These are phyloP conservation scores for Leptinotarsa peninsularis DNA, from an alignment of 2,888 invertebrate genomes.

Conservation along the genomic window DNA sequence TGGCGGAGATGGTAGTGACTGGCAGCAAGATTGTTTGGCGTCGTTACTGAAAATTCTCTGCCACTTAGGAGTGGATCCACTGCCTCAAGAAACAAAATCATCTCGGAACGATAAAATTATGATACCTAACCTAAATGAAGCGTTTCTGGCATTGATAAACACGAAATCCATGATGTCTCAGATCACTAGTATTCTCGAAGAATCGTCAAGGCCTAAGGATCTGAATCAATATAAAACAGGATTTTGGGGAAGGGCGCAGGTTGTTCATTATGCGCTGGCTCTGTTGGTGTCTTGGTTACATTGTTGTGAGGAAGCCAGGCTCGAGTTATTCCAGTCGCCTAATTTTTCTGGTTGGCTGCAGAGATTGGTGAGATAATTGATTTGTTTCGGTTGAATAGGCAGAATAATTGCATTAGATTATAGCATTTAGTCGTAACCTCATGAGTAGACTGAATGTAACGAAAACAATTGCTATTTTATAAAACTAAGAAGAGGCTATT, in stretches of 20 bases:
- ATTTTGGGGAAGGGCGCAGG: slow-evolving; percentile 91
- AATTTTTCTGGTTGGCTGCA: slow-evolving; percentile 86
- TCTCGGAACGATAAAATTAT: slow-evolving; percentile 72
- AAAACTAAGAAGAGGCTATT: no score
- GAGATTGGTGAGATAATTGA: slow-evolving; percentile 69
- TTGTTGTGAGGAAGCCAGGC: slow-evolving; percentile 83
- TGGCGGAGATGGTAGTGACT: slow-evolving; percentile 84
- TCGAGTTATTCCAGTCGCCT: slow-evolving; percentile 80
- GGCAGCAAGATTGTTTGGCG: slow-evolving; percentile 95
- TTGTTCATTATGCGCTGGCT: slow-evolving; percentile 92
- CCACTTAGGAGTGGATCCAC: slow-evolving; percentile 82
- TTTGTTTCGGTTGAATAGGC: no score
- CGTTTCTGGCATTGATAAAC: slow-evolving; percentile 86
- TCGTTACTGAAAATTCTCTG: slow-evolving; percentile 87
- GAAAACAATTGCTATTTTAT: no score
- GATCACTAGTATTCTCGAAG: slow-evolving; percentile 87
- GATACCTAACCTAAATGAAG: slow-evolving; percentile 80
- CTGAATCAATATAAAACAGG: slow-evolving; percentile 91
- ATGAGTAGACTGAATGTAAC: background rate
- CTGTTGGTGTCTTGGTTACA: slow-evolving; percentile 93
- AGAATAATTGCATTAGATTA: background rate
- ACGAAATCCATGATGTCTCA: slow-evolving; percentile 86
- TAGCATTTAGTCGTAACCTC: background rate
- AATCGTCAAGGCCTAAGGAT: slow-evolving; percentile 84
- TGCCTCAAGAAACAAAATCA: slow-evolving; percentile 58